Evolutionary conservation across 1,140 invertebrate genomes (phyloP).

Genomic region (Procambarus clarkii): DNA sequence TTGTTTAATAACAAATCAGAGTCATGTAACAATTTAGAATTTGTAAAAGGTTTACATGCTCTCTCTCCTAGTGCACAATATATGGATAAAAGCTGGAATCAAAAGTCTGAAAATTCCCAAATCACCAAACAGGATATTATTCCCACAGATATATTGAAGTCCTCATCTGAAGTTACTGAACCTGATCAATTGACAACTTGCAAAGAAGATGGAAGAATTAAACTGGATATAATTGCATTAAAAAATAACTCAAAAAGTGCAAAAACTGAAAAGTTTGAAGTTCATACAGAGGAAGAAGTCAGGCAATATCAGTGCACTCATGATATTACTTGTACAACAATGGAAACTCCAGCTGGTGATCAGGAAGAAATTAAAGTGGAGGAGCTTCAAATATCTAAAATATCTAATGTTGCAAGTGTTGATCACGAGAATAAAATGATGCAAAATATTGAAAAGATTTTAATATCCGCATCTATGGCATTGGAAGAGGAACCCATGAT

Average conservation of each 20-base stretch:
- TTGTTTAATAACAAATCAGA: background rate
- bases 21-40: background rate
- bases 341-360: background rate
- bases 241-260: background rate
- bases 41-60: background rate
- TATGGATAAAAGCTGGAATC: background rate
- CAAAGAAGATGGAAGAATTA: background rate
- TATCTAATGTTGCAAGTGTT: no score
- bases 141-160: background rate
- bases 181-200: background rate
- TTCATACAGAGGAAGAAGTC: background rate
- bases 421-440: no score
- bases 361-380: background rate
- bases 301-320: background rate
- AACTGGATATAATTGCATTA: background rate
- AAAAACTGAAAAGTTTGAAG: background rate
- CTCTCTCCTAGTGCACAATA: background rate
- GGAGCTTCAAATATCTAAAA: background rate
- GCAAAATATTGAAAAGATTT: no score
- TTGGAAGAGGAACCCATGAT: no score
- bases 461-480: no score
- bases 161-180: background rate
- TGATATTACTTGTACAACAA: background rate
- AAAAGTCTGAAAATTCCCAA: background rate
- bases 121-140: background rate